These are phyloP conservation scores for Nanger granti DNA, from an alignment of 2,113 vertebrate genomes.

Conservation along the genomic window DNA sequence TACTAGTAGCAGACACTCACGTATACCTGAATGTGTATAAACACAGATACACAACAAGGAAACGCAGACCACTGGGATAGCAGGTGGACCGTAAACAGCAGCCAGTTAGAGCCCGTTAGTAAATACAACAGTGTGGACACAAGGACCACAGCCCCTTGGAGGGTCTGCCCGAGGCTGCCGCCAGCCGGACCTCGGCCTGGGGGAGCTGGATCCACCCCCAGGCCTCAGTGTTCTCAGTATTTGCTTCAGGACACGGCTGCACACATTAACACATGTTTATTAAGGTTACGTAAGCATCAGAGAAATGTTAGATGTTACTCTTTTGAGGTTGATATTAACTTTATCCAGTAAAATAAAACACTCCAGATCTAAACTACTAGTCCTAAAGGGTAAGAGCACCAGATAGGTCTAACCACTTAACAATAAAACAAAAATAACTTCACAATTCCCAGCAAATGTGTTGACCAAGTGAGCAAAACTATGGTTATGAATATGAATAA, in stretches of 20 bases:
- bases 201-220: fast-evolving
- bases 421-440: neutral
- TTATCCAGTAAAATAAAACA: neutral
- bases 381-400: neutral
- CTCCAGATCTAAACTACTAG: neutral
- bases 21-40: neutral
- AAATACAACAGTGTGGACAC: neutral
- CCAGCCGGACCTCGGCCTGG: fast-evolving
- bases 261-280: neutral
- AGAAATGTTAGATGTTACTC: neutral
- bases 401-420: neutral
- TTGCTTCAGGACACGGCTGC: neutral
- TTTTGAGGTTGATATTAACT: neutral
- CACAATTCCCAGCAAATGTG: neutral
- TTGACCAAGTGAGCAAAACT: neutral
- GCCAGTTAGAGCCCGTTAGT: neutral
- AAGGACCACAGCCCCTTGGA: neutral
- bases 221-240: neutral
- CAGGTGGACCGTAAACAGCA: neutral
- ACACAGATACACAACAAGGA: neutral
- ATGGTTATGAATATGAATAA: neutral
- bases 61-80: neutral
- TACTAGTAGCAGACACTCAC: neutral
- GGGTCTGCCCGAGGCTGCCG: neutral
- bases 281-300: neutral